Evolutionary conservation across 1,140 invertebrate species (phyloP).

Genomic region (Prorops nasuta): DNA sequence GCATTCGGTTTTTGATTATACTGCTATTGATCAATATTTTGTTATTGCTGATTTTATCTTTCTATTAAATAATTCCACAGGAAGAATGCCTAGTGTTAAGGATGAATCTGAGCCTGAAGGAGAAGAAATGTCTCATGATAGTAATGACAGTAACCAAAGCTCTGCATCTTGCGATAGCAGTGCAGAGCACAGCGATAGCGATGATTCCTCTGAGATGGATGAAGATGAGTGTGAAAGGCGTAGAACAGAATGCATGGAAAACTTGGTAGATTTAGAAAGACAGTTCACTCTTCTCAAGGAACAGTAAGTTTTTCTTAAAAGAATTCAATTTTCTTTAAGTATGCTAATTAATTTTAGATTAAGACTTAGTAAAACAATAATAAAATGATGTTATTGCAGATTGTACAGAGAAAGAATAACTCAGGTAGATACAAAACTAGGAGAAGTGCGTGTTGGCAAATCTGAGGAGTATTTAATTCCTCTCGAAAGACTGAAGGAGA

Average conservation of each 20-base stretch:
- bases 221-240: constrained; percentile 86
- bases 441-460: constrained; percentile 79
- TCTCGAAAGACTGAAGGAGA: constrained; percentile 79
- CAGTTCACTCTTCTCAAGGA: constrained; percentile 86
- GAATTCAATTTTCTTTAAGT: too few species aligned
- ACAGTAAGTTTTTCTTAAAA: too few species aligned
- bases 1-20: too few species aligned
- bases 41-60: too few species aligned
- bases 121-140: constrained; percentile 55
- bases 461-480: constrained; percentile 87
- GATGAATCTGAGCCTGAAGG: constrained; percentile 53
- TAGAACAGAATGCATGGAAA: constrained; percentile 79
- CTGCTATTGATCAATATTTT: too few species aligned
- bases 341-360: neutral
- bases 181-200: constrained; percentile 72
- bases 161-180: constrained; percentile 67
- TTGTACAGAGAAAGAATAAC: constrained; percentile 82
- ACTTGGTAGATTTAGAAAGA: constrained; percentile 82
- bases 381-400: constrained; percentile 42
- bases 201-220: constrained; percentile 87
- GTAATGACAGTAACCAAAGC: constrained; percentile 52
- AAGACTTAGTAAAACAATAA: neutral
- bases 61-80: too few species aligned
- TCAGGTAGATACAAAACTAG: constrained; percentile 81
- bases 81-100: constrained; percentile 52